Base-by-base conservation (phyloP, 1,140 invertebrate species). In the Ostrea edulis region DNA sequence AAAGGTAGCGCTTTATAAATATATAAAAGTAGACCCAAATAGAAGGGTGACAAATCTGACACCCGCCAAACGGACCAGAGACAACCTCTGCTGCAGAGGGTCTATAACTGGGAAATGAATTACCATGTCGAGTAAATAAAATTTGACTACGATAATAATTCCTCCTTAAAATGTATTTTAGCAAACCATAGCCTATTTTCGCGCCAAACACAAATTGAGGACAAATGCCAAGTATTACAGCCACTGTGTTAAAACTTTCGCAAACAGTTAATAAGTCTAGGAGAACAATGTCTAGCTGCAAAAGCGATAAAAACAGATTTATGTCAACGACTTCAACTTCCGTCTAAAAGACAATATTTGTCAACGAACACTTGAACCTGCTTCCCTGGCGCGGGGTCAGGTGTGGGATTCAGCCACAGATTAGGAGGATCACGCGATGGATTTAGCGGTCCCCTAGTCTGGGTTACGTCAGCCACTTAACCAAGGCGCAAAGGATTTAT, bases 271-370 rank as follows among this genome's bases (percentile, higher is more conserved):
- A 77, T 25, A 77, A 77, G 68, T 77, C 68, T 77, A 25, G 25
- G 12, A 35, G 68, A 77, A 35, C 68, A 77, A 77, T 77, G 11
- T 77, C 1, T 2, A 25, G 68, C 68, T 12, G 29, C 68, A 77
- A 25, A 77, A 25, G 68, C 68, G 68, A 44, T 35, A 77, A 77
- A 77, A 77, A 77, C 68, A 77, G 68, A 77, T 77, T 77, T 77
- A 77, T 77, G 68, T 77, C 68, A 77, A 77, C 68, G 68, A 77
- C 68, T 77, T 77, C 68, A 77, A 77, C 68, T 77, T 77, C 68
- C 68, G 68, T 77, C 68, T 44, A 77, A 77, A 77, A 77, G 68
- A 77, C 68, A 77, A 77, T 77, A 77, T 77, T 77, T 77, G 68
- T 77, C 25, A 77, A 77, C 22, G 29, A 77, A 77, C 68, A 77